A percentile compares a stretch with the other conserved stretches of the same genome.
These are phyloP conservation scores for Apamea monoglypha DNA, from an alignment of 2,888 invertebrate genomes.

Conservation along the genomic window DNA sequence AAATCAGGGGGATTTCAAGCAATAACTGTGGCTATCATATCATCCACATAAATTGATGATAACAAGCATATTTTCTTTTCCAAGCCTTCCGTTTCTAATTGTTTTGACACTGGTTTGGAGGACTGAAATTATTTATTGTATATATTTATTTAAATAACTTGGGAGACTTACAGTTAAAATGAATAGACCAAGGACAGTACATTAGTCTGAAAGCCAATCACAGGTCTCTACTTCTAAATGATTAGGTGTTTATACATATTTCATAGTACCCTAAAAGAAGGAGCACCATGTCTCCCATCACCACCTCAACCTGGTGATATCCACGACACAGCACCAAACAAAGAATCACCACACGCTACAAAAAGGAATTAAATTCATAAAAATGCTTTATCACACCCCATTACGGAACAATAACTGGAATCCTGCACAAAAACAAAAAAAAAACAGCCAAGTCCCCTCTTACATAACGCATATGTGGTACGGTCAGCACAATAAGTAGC, in stretches of 20 bases:
- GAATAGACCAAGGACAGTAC: too few relatives aligned
- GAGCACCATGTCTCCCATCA: conserved; percentile 1
- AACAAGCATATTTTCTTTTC: not conserved
- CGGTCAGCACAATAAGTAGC: conserved; percentile 75
- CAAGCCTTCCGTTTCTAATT: not conserved
- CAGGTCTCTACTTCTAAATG: too few relatives aligned
- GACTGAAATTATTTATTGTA: too few relatives aligned
- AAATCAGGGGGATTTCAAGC: not conserved
- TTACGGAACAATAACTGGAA: conserved; percentile 79
- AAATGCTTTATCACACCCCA: conserved; percentile 81
- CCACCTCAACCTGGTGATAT: conserved; percentile 6
- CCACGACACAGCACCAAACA: conserved; percentile 43
- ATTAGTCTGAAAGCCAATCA: too few relatives aligned
- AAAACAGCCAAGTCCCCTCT: conserved; percentile 66
- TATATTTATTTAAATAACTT: too few relatives aligned
- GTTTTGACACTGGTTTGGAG: not conserved
- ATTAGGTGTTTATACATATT: too few relatives aligned
- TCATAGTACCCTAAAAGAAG: too few relatives aligned
- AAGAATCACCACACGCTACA: conserved; percentile 63
- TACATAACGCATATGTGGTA: conserved; percentile 74
- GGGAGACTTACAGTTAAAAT: too few relatives aligned
- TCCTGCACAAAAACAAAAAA: conserved; percentile 70
- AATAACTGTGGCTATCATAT: not conserved
- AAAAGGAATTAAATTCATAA: conserved; percentile 73
- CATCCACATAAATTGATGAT: not conserved